Evolutionary conservation across 2,113 vertebrate species (phyloP).

Genomic region (Ptilonorhynchus violaceus): DNA sequence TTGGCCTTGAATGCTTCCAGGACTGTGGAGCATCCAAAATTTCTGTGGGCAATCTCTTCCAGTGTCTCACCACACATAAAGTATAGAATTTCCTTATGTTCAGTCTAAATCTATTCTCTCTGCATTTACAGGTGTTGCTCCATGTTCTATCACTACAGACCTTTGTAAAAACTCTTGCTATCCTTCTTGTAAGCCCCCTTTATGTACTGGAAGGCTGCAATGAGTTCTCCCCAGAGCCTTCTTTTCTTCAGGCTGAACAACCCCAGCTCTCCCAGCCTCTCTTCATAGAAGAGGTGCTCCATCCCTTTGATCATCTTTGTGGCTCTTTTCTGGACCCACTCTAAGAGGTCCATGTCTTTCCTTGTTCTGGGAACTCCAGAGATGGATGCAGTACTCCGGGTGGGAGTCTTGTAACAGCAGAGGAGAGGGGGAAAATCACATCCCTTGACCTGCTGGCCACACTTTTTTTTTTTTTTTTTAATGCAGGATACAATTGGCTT

Average conservation of each 20-base stretch:
- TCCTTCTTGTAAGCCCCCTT: neutral
- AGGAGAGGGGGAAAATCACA: neutral
- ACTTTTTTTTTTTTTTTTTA: neutral
- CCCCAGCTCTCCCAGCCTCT: neutral
- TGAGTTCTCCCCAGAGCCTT: neutral
- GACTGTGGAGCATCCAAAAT: neutral
- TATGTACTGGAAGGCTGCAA: neutral
- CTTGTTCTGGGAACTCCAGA: neutral
- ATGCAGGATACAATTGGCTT: neutral
- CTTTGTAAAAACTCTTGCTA: neutral
- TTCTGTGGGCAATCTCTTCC: neutral
- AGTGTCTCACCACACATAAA: neutral
- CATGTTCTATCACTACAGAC: neutral
- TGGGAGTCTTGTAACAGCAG: neutral
- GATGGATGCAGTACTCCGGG: neutral
- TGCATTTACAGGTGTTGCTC: neutral
- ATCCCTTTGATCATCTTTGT: neutral
- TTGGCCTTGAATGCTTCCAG: neutral
- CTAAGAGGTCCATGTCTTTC: neutral
- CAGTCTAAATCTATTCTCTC: neutral
- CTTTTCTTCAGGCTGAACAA: neutral
- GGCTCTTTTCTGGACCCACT: neutral
- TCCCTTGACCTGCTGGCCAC: rapidly evolving
- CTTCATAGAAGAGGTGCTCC: neutral
- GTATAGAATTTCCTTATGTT: neutral